Conservation (phyloP, 1,140 invertebrate genomes). For the Pissodes strobi region DNA sequence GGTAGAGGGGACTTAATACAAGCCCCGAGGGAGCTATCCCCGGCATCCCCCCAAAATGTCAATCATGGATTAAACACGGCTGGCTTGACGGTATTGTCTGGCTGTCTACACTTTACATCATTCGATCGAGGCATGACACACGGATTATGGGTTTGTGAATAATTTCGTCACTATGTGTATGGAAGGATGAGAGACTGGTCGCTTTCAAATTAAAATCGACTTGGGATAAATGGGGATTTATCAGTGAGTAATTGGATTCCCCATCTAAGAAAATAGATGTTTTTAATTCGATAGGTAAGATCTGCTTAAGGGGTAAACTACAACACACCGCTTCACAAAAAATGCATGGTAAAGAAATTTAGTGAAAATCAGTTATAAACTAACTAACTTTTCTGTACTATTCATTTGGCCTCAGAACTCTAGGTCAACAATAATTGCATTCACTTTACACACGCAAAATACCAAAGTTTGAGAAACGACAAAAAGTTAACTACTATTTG, state of each 20-base stretch:
- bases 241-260: constrained; percentile 14
- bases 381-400: no score
- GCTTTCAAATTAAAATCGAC: constrained; percentile 15
- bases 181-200: neutral
- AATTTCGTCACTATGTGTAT: constrained; percentile 25
- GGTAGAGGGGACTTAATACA: neutral
- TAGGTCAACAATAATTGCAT: no score
- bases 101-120: constrained; percentile 32
- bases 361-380: no score
- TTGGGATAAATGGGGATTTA: constrained; percentile 5
- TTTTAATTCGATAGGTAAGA: no score
- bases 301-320: no score
- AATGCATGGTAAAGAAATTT: no score
- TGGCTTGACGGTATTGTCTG: constrained; percentile 30
- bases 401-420: no score
- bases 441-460: no score
- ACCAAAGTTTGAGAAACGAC: no score
- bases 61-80: constrained; percentile 33
- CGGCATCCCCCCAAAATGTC: constrained; percentile 18
- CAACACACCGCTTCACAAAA: no score
- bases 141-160: constrained; percentile 35
- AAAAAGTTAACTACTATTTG: no score
- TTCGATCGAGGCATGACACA: constrained; percentile 28
- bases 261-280: no score
- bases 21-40: neutral